These are phyloP conservation scores for Crotophaga sulcirostris DNA, from an alignment of 2,113 vertebrate genomes.

Conservation along the genomic window DNA sequence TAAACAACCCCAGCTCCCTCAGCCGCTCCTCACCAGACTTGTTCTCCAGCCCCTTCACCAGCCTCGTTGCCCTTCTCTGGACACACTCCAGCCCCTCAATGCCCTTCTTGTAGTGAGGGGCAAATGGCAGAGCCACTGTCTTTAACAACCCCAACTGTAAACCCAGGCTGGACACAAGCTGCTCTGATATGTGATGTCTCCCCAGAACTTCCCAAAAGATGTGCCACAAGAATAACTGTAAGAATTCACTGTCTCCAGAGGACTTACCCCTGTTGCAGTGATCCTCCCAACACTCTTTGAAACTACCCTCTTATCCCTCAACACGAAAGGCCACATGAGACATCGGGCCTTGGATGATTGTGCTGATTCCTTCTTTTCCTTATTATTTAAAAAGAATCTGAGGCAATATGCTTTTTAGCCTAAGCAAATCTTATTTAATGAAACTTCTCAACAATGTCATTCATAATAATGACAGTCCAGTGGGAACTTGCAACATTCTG, in stretches of 20 bases:
- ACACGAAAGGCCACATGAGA: neutral
- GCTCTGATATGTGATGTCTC: neutral
- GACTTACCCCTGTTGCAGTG: neutral
- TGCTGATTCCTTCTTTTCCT: neutral
- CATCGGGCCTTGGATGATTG: neutral
- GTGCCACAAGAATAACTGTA: neutral
- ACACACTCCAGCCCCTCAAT: too few relatives aligned
- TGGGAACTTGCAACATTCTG: conserved; percentile 60
- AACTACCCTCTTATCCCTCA: neutral
- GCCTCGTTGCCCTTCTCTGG: too few relatives aligned
- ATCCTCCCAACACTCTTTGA: neutral
- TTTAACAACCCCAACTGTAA: neutral
- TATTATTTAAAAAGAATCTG: neutral
- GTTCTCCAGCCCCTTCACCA: too few relatives aligned
- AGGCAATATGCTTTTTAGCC: neutral
- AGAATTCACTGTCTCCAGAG: neutral
- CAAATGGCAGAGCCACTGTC: neutral
- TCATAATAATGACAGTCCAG: conserved; percentile 60
- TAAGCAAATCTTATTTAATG: conserved; percentile 57
- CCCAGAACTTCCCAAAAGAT: neutral
- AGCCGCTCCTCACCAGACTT: too few relatives aligned
- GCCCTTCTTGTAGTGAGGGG: too few relatives aligned
- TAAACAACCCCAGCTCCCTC: too few relatives aligned
- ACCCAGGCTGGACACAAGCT: neutral
- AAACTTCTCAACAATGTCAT: conserved; percentile 52